Evolutionary conservation across 1,140 invertebrate genomes (phyloP).

Genomic region (Idris sp.): DNA sequence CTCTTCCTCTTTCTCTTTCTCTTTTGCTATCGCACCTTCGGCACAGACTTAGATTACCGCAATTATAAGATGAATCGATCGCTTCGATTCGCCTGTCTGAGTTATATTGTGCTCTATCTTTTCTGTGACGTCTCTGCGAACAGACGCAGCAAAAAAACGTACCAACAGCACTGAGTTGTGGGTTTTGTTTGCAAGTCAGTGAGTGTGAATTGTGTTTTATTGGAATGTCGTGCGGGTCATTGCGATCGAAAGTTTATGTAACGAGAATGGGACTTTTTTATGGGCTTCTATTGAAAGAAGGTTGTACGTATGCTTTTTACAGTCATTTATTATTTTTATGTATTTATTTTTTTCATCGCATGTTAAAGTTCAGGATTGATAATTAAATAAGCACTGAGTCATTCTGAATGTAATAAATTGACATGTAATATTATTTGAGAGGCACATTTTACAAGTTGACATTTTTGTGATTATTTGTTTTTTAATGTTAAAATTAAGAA

Average conservation of each 20-base stretch:
- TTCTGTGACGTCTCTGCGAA: slow-evolving; percentile 6
- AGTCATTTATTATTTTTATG: too few relatives aligned
- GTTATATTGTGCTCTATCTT: slow-evolving; percentile 21
- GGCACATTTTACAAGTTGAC: too few relatives aligned
- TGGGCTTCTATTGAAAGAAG: too few relatives aligned
- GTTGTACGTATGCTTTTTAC: too few relatives aligned
- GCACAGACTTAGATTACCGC: slow-evolving; percentile 40
- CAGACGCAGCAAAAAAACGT: slow-evolving; percentile 15
- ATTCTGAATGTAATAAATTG: too few relatives aligned
- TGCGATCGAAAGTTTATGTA: neutral
- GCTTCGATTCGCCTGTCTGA: slow-evolving; percentile 16
- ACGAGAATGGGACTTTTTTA: neutral
- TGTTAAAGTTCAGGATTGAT: too few relatives aligned
- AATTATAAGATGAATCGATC: slow-evolving; percentile 56
- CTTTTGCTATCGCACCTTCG: slow-evolving; percentile 46
- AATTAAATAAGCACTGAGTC: too few relatives aligned
- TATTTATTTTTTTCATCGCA: too few relatives aligned
- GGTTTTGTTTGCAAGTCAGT: slow-evolving; percentile 16
- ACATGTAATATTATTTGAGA: too few relatives aligned
- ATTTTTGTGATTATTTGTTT: too few relatives aligned
- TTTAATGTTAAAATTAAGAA: too few relatives aligned
- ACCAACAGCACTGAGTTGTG: slow-evolving; percentile 11
- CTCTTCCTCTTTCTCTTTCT: slow-evolving; percentile 45
- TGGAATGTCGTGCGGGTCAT: neutral
- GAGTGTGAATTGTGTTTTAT: slow-evolving; percentile 9